Percentiles rank a stretch among this genome's conserved stretches.
Evolutionary conservation across 2,888 invertebrate genomes (phyloP).

Genomic region (Nebria brevicollis): DNA sequence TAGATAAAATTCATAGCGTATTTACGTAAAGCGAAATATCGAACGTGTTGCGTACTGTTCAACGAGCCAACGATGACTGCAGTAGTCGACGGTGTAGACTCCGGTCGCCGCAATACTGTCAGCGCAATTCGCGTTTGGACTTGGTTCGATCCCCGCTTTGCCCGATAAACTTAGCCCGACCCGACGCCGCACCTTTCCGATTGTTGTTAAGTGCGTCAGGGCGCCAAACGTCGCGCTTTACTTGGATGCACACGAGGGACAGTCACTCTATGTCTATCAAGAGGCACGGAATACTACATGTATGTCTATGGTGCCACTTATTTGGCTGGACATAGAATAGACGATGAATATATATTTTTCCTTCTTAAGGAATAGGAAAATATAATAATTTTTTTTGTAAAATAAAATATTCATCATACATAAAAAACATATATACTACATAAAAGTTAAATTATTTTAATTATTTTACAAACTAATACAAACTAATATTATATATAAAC

Average conservation of each 20-base stretch:
- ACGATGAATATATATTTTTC: too few species aligned
- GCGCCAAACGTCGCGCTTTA: not conserved
- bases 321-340: too few species aligned
- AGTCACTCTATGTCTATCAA: not conserved
- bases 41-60: not conserved
- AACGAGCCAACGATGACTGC: conserved; percentile 33
- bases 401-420: too few species aligned
- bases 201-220: not conserved
- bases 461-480: too few species aligned
- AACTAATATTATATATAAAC: too few species aligned
- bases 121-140: conserved; percentile 4
- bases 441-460: too few species aligned
- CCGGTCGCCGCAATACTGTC: conserved; percentile 27
- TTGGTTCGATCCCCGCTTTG: not conserved
- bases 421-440: too few species aligned
- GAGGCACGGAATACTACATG: not conserved
- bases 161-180: not conserved
- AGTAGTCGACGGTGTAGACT: conserved; percentile 20
- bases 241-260: conserved; percentile 1
- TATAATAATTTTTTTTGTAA: too few species aligned
- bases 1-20: not conserved
- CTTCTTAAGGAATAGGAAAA: too few species aligned
- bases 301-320: too few species aligned
- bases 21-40: not conserved
- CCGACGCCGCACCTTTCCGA: not conserved